phyloP scores from a whole-genome alignment of 2,888 invertebrate species.

The Leptinotarsa haldemani region DNA sequence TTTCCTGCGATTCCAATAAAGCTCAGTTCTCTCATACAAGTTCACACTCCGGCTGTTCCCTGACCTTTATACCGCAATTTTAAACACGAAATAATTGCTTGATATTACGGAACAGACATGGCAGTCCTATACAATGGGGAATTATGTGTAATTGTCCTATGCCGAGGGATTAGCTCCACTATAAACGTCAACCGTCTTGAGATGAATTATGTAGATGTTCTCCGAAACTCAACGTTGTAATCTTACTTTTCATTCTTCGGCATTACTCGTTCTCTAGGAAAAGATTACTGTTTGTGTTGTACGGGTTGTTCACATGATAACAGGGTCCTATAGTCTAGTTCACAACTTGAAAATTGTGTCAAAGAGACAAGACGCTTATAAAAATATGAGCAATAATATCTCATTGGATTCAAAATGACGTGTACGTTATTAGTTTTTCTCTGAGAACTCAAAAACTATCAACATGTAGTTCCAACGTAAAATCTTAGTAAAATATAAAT shows the following conservation, averaged over 20 bases:
- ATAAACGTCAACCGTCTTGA: slow-evolving; percentile 6
- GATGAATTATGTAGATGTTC: slow-evolving; percentile 13
- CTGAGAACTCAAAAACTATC: too few relatives aligned
- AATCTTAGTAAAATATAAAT: too few relatives aligned
- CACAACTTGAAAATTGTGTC: too few relatives aligned
- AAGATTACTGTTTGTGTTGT: background rate
- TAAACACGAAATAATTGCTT: slow-evolving; percentile 7
- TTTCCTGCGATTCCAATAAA: too few relatives aligned
- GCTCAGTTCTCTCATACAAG: background rate
- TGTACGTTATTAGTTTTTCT: too few relatives aligned
- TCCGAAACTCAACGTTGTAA: slow-evolving; percentile 4
- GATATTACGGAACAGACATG: slow-evolving; percentile 12
- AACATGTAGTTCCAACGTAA: too few relatives aligned
- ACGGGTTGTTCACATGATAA: background rate
- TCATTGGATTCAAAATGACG: too few relatives aligned
- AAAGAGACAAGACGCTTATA: too few relatives aligned
- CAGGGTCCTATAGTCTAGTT: too few relatives aligned
- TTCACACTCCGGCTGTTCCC: background rate
- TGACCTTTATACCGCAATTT: slow-evolving; percentile 7
- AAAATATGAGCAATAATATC: too few relatives aligned
- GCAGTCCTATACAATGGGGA: slow-evolving; percentile 15
- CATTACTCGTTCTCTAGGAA: background rate
- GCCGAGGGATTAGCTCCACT: background rate
- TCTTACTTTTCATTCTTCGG: slow-evolving; percentile 1
- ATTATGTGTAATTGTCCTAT: slow-evolving; percentile 1